Base-by-base conservation (phyloP, 1,140 invertebrate genomes). In the Sycophila sp. region DNA sequence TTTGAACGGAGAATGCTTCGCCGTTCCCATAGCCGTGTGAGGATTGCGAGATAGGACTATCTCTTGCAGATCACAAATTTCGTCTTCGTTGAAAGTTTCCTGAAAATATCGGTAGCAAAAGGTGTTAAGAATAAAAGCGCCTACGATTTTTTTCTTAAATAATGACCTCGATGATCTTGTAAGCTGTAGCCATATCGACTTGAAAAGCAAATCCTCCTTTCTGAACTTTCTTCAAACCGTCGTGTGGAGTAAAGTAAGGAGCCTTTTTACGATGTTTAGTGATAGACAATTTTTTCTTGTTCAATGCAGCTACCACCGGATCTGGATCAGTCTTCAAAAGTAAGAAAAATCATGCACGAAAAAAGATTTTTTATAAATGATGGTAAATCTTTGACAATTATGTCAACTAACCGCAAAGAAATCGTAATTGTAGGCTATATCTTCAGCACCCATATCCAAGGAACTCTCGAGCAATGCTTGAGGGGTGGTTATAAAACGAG, bases 41-140 rank as follows among this genome's bases (percentile, higher is more conserved):
- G 88, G 86, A 0, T 87, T 84, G 0, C 87, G 86, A 75, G 89
- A 88, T 71, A 91, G 77, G 58, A 86, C 81, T 28, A 91, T 87
- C 77, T 90, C 89, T 0, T 85, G 84, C 1, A 89, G 81, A 69
- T 90, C 90, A 69, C 90, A 91, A 40, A 91, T 89, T 75, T 90
- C 88, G 4, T 87, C 77, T 70, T 91, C 89, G 0, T 75, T 83
- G 67, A 90, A 91, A 13, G 86, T 88, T 13, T 87, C 78, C 75
- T 81, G 56, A 8, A 75, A 73, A 26, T 22, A 36, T 53, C 13
- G n/a, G n/a, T n/a, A n/a, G n/a, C n/a, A n/a, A n/a, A 19, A 22
- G 17, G 11, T 4, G 13, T 4, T 2, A 6, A 22, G 15, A 3
- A 36, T 38, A 17, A 19, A n/a, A n/a, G n/a, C n/a, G n/a, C n/a